Percentiles rank a stretch among this genome's conserved stretches.
phyloP scores from a whole-genome alignment of 2,888 invertebrate species.

The Noctua janthina region DNA sequence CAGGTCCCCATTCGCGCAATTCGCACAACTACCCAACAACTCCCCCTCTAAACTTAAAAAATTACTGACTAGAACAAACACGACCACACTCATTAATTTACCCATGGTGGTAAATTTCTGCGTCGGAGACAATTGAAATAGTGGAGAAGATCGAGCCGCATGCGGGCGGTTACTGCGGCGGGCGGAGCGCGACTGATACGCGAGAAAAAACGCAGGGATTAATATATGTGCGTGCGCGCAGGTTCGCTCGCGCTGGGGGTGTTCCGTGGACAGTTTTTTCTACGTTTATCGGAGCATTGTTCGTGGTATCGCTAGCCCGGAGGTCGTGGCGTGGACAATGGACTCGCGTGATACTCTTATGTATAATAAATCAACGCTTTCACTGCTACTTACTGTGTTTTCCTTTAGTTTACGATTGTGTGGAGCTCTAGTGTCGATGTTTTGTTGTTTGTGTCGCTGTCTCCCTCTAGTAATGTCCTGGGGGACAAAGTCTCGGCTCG shows the following conservation, averaged over 20 bases:
- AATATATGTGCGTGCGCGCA: constrained; percentile 63
- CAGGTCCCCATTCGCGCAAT: constrained; percentile 86
- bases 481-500: constrained; percentile 69
- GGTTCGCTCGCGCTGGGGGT: constrained; percentile 55
- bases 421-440: constrained; percentile 47
- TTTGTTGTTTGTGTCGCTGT: constrained; percentile 54
- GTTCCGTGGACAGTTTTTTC: constrained; percentile 61
- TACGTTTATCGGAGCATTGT: constrained; percentile 54
- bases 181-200: constrained; percentile 76
- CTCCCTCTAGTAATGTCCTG: constrained; percentile 61
- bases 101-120: constrained; percentile 77
- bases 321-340: constrained; percentile 71
- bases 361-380: constrained; percentile 56
- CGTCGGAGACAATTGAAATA: constrained; percentile 84
- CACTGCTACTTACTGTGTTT: constrained; percentile 50
- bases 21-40: constrained; percentile 82
- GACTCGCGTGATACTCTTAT: constrained; percentile 70
- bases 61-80: constrained; percentile 81
- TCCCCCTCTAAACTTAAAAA: constrained; percentile 78
- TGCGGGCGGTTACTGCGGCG: constrained; percentile 76
- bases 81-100: constrained; percentile 74
- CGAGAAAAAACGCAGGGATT: constrained; percentile 63
- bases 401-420: constrained; percentile 48
- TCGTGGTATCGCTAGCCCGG: constrained; percentile 49
- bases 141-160: constrained; percentile 81